Base-by-base conservation (phyloP, 2,888 invertebrate genomes). In the Thalpophila matura region DNA sequence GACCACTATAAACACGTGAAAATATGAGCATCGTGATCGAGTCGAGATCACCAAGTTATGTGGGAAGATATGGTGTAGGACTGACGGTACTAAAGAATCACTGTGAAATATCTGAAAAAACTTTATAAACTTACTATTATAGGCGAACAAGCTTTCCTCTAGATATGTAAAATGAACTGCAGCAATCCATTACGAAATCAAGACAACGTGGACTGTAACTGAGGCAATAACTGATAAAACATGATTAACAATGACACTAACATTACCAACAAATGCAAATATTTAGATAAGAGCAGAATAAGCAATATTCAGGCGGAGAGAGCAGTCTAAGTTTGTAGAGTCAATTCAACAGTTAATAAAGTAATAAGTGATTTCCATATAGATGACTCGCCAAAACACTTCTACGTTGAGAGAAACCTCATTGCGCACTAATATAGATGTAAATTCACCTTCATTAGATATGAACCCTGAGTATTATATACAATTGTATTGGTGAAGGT, bases 341-440 rank as follows among this genome's bases (percentile, higher is more conserved):
- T 53, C 64, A 46, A 46, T 64, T 69, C 66, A 66, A 63, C 59
- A 60, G 69, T 66, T 77, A 61, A 72, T 76, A 73, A 70, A 65
- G 56, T 71, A 73, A 76, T 82, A 73, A 76, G 58, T 65, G 71
- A 81, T 86, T 81, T 81, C 69, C 85, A 86, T 86, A 82, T 79
- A 84, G 79, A 86, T 78, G 79, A 76, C 47, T 65, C 58, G 58
- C 55, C 72, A 66, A 75, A 77, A 74, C 77, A 73, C 59, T 70
- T 73, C 59, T 59, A 60, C 60, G 55, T 38, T 45, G 56, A 68
- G 63, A 53, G 63, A 73, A 67, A 69, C 68, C 69, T 79, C 73
- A 73, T 72, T 74, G 74, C 71, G 63, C 61, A 64, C 64, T 71
- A 80, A 81, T 82, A 80, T 82, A 81, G 61, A 85, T 84, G 85